phyloP scores from a whole-genome alignment of 2,888 invertebrate genomes.

The Apocheima hispidaria region DNA sequence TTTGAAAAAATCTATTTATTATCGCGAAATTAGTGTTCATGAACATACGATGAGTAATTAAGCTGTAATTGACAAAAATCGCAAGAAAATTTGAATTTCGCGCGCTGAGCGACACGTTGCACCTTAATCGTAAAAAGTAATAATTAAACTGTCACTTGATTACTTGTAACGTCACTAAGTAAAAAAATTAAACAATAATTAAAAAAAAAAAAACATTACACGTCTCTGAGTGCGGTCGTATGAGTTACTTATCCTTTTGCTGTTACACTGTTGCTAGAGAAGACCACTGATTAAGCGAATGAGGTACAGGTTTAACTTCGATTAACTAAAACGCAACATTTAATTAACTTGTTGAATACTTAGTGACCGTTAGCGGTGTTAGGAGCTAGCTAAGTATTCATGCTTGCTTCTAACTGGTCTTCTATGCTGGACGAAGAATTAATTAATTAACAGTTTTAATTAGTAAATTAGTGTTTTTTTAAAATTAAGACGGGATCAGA shows the following conservation, averaged over 20 bases:
- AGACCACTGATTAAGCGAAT: slow-evolving; percentile 30
- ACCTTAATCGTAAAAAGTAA: no score
- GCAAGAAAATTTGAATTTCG: no score
- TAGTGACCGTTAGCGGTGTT: slow-evolving; percentile 30
- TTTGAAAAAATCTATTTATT: no score
- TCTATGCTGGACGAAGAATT: slow-evolving; percentile 18
- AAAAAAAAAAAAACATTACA: no score
- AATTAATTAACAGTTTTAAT: slow-evolving; percentile 28
- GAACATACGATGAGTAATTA: no score
- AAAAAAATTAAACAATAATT: no score
- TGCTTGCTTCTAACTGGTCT: slow-evolving; percentile 28
- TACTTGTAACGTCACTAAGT: no score
- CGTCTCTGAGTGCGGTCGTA: not conserved
- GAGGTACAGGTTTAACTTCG: slow-evolving; percentile 43
- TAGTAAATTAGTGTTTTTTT: no score
- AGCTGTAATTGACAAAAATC: no score
- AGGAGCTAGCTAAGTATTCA: slow-evolving; percentile 21
- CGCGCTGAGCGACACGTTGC: no score
- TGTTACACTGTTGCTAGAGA: slow-evolving; percentile 17
- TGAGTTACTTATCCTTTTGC: slow-evolving; percentile 1
- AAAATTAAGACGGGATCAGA: not conserved
- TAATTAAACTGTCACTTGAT: no score
- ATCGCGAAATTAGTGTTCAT: no score
- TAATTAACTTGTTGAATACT: slow-evolving; percentile 46
- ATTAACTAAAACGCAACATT: slow-evolving; percentile 45